Base-by-base conservation (phyloP, 2,888 invertebrate genomes). In the Tubulanus polymorphus region DNA sequence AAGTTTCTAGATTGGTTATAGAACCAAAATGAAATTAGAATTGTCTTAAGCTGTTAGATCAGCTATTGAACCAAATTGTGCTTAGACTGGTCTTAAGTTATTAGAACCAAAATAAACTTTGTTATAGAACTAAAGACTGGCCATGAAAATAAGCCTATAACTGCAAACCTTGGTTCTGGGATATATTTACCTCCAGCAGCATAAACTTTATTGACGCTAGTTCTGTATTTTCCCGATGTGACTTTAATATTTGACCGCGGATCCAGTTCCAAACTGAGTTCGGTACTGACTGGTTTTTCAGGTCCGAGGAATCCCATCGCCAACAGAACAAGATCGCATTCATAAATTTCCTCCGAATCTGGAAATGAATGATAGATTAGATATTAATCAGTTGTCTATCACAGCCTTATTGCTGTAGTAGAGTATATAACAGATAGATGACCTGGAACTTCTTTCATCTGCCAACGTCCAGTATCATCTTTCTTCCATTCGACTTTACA, bases 291-390 rank as follows among this genome's bases (percentile, higher is more conserved):
- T 59, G 88, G 87, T 73, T 91, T 85, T 82, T 97, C 96, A 0
- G 96, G 96, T 0, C 96, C 96, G 59, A 95, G 82, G 84, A 99
- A 99, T 69, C 99, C 99, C 97, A 99, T 97, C 2, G 99, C 99
- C 50, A 99, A 84, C 61, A 99, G 83, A 54, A 96, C 91, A 61
- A 99, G 83, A 77, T 99, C 93, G 53, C 92, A 91, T 66, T 88
- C 86, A 81, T 86, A 92, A 28, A 88, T 83, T 81, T 84, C 66
- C 65, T 77, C 76, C 32, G 76, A 70, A 5, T 64, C 77, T 75
- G 62, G 1, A 59, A 58, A 0, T 60, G 12, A 46, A 46, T 29
- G 10, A 37, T 29, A 46, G 12, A 47, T 30, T 23, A 35, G 3
- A 49, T 2, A 45, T n/a, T n/a, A n/a, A n/a, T n/a, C n/a, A n/a